phyloP scores from a whole-genome alignment of 2,113 vertebrate species.

The Corythoichthys haematopterus region DNA sequence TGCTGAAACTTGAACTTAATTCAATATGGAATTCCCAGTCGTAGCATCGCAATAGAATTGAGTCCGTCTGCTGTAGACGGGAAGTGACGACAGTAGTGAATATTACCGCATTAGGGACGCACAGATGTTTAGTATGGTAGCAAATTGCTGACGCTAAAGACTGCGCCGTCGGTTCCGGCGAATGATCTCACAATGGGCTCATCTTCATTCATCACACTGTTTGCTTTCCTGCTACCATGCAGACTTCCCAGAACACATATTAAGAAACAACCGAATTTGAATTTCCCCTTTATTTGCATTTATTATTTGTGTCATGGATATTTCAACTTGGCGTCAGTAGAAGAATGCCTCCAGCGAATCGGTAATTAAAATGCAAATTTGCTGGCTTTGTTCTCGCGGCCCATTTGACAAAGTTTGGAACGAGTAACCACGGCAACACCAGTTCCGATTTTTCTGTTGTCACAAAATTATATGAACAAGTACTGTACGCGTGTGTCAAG shows the following conservation, averaged over 20 bases:
- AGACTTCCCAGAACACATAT: not conserved
- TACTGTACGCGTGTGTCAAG: too few species aligned
- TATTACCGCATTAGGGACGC: conserved; percentile 7
- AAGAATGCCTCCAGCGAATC: conserved; percentile 4
- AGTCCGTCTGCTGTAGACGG: not conserved
- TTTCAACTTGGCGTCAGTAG: conserved; percentile 5
- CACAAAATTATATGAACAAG: not conserved
- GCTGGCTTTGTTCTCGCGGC: not conserved
- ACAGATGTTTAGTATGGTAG: conserved; percentile 26
- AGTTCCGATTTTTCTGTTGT: not conserved
- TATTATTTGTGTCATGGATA: not conserved
- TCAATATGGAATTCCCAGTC: too few species aligned
- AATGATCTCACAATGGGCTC: conserved; percentile 43
- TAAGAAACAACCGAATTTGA: conserved; percentile 10
- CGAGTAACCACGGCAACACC: not conserved
- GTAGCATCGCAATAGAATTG: too few species aligned
- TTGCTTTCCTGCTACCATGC: conserved; percentile 1
- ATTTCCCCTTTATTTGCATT: conserved; percentile 8
- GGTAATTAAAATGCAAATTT: conserved; percentile 4
- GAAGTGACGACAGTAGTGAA: not conserved
- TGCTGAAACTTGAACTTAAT: too few species aligned
- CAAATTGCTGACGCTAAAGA: conserved; percentile 18
- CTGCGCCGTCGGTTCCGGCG: conserved; percentile 21
- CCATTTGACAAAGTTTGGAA: conserved; percentile 1
- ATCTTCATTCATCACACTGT: conserved; percentile 42